Percentiles rank a stretch among this genome's conserved stretches.
Conservation (phyloP, 1,140 invertebrate genomes). For the Stenopsyche tienmushanensis region DNA sequence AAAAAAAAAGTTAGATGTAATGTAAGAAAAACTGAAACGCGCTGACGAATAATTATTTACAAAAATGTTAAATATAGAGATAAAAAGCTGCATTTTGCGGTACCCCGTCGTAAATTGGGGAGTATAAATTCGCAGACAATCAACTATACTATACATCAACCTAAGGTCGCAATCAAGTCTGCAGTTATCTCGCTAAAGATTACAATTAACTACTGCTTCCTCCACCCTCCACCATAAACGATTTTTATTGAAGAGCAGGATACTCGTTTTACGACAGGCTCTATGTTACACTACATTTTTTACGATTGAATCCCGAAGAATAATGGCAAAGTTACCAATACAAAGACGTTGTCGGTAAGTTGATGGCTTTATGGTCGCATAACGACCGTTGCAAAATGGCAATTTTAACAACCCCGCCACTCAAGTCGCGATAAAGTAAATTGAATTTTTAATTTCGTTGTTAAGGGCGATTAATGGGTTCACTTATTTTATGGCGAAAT, state of each 20-base stretch:
- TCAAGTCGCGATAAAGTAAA: constrained; percentile 28
- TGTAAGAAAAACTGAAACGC: not conserved
- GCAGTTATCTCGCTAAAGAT: not conserved
- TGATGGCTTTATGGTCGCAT: not conserved
- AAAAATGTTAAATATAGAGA: not conserved
- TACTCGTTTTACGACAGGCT: constrained; percentile 11
- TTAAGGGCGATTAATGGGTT: not conserved
- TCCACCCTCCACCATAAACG: constrained; percentile 14
- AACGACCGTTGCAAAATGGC: constrained; percentile 31
- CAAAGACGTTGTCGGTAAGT: not conserved
- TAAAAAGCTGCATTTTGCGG: not conserved
- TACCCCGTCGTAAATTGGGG: not conserved
- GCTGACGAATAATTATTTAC: not conserved
- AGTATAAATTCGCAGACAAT: too few species aligned
- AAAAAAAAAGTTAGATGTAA: too few species aligned
- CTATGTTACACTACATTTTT: constrained; percentile 17
- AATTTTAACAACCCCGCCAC: constrained; percentile 20
- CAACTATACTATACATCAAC: too few species aligned
- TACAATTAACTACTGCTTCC: constrained; percentile 9
- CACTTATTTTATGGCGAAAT: too few species aligned
- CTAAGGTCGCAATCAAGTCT: not conserved
- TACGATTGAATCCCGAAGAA: constrained; percentile 32
- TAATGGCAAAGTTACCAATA: constrained; percentile 27
- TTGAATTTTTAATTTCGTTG: constrained; percentile 25
- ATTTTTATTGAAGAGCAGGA: constrained; percentile 20